These are phyloP conservation scores for Protophormia terraenovae DNA, from an alignment of 2,888 invertebrate species.

Conservation along the genomic window DNA sequence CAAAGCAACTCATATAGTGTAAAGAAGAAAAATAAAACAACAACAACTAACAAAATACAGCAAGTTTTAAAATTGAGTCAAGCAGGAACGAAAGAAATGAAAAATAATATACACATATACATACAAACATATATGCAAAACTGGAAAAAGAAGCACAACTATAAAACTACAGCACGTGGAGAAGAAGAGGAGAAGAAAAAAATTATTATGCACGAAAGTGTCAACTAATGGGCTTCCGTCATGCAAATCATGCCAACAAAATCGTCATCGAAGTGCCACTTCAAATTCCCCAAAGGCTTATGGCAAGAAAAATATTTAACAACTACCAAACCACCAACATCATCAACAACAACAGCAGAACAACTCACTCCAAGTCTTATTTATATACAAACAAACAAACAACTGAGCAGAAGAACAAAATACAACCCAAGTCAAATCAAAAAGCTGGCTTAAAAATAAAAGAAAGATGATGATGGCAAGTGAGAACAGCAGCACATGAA, in stretches of 20 bases:
- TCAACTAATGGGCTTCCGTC: constrained; percentile 72
- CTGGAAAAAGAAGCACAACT: not conserved
- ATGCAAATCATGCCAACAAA: constrained; percentile 69
- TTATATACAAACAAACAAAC: not conserved
- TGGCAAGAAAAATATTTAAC: constrained; percentile 21
- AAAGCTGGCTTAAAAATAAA: not conserved
- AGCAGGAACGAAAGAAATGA: not conserved
- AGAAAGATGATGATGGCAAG: constrained; percentile 8
- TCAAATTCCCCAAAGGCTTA: constrained; percentile 42
- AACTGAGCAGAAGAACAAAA: too few relatives aligned
- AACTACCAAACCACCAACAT: too few relatives aligned
- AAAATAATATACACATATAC: not conserved
- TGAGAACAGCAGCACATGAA: too few relatives aligned
- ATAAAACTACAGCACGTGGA: constrained; percentile 47
- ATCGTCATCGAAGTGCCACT: constrained; percentile 61
- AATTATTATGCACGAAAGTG: constrained; percentile 70
- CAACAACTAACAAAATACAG: too few relatives aligned
- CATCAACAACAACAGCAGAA: constrained; percentile 8
- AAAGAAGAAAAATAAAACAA: not conserved
- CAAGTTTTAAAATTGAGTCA: not conserved
- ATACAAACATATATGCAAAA: too few relatives aligned
- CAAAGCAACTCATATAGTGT: not conserved
- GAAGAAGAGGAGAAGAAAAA: too few relatives aligned
- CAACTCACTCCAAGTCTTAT: constrained; percentile 30
- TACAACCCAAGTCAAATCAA: constrained; percentile 30